Evolutionary conservation across 2,113 vertebrate genomes (phyloP).

Genomic region (Macquaria ambigua): DNA sequence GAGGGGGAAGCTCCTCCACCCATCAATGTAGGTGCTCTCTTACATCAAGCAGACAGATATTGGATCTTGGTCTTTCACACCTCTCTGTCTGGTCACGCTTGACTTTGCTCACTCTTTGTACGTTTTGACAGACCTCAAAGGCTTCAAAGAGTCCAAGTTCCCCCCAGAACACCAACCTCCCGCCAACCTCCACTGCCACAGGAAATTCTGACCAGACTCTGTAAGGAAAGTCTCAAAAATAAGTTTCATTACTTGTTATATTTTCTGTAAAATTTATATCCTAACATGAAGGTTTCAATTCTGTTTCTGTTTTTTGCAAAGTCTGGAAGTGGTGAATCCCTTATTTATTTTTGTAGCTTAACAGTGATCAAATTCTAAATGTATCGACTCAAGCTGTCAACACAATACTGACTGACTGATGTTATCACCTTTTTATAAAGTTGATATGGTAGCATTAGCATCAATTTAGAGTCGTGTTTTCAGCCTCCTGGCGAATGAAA

Average conservation of each 20-base stretch:
- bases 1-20: slow-evolving; percentile 13
- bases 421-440: too few species aligned
- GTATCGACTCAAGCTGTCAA: not conserved
- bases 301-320: not conserved
- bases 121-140: slow-evolving; percentile 34
- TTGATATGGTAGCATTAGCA: too few species aligned
- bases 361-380: not conserved
- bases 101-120: slow-evolving; percentile 16
- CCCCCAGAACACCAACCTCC: not conserved
- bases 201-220: not conserved
- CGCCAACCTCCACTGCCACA: not conserved
- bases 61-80: slow-evolving; percentile 17
- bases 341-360: too few species aligned
- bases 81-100: slow-evolving; percentile 39
- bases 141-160: slow-evolving; percentile 11
- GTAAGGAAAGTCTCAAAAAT: not conserved
- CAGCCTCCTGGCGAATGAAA: too few species aligned
- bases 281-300: not conserved
- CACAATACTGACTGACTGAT: too few species aligned
- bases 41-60: slow-evolving; percentile 39
- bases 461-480: too few species aligned
- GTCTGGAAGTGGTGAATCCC: not conserved
- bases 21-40: slow-evolving; percentile 18
- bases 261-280: not conserved
- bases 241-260: not conserved